Evolutionary conservation across 2,797 vertebrate genomes (phyloP), one percentile per base, ranked within the genome.

Genomic region (Clarias laeviceps): DNA sequence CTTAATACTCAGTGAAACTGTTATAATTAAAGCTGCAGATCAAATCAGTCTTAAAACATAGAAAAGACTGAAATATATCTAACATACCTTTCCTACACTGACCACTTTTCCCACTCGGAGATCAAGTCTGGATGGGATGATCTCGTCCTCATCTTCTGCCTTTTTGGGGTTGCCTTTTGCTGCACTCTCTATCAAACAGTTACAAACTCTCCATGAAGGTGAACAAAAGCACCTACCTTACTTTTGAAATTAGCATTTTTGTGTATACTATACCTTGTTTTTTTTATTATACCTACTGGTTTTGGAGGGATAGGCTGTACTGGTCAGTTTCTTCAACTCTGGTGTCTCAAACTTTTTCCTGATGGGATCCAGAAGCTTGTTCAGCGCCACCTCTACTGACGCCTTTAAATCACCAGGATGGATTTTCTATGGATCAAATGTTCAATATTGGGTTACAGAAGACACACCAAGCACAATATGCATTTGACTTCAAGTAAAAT

Each of bases 361-460:
- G 93, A 99, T 98, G 62, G 98, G 98, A 50, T 98, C 97, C 82
- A 99, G 92, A 62, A 99, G 94, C 61, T 97, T 95, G 93, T 99
- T 98, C 73, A 99, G 92, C 5, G 96, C 94, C 9, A 93, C 94
- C 91, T 99, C 98, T 86, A 99, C 96, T 0, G 98, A 98, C 77
- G 95, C 97, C 93, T 99, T 99, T 89, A 99, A 91, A 93, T 99
- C 98, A 89, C 98, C 98, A 0, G 98, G 98, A 82, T 99, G 98
- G 85, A 99, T 93, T 0, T 91, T 45, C 98, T 99, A 5, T 79
- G n/a, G 15, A 15, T 6, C 0, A 32, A 85, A 84, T 17, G 56
- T 15, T 15, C 3, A 78, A 34, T 20, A 24, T 82, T 45, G 45
- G 45, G 74, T 0, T 40, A 82, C 45, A 34, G 40, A 6, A 9